Conservation (phyloP, 2,888 invertebrate species). For the Phyllotreta striolata region DNA sequence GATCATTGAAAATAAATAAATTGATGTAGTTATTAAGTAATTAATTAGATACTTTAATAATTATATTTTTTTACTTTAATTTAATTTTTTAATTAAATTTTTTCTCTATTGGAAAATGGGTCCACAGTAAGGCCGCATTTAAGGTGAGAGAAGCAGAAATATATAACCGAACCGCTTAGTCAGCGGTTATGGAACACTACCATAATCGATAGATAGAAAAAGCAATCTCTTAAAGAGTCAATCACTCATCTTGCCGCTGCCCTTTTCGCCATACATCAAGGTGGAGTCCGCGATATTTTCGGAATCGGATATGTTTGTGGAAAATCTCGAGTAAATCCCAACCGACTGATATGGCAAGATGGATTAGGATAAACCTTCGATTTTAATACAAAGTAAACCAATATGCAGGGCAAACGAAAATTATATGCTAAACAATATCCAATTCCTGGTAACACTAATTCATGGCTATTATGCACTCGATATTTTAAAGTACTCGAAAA, state of each 20-base stretch:
- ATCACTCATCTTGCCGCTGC: constrained; percentile 25
- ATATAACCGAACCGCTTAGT: constrained; percentile 43
- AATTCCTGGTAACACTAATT: no score
- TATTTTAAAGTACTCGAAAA: neutral
- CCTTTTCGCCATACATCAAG: constrained; percentile 24
- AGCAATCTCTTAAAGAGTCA: constrained; percentile 51
- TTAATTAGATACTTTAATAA: no score
- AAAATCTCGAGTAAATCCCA: constrained; percentile 20
- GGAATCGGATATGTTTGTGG: constrained; percentile 28
- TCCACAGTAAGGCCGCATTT: neutral
- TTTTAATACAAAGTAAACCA: constrained; percentile 1
- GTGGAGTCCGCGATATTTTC: constrained; percentile 22
- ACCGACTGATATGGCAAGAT: constrained; percentile 23
- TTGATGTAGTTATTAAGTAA: no score
- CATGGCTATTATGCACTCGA: no score
- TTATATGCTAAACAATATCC: no score
- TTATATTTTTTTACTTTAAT: no score
- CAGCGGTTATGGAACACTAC: constrained; percentile 56
- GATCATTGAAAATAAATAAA: no score
- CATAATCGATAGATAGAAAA: constrained; percentile 24
- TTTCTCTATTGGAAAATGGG: no score
- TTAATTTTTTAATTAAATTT: no score
- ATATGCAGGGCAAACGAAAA: neutral
- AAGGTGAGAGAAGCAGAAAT: constrained; percentile 24
- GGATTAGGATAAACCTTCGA: constrained; percentile 4